phyloP scores from a whole-genome alignment of 2,113 vertebrate species.

The Oostethus manadensis region DNA sequence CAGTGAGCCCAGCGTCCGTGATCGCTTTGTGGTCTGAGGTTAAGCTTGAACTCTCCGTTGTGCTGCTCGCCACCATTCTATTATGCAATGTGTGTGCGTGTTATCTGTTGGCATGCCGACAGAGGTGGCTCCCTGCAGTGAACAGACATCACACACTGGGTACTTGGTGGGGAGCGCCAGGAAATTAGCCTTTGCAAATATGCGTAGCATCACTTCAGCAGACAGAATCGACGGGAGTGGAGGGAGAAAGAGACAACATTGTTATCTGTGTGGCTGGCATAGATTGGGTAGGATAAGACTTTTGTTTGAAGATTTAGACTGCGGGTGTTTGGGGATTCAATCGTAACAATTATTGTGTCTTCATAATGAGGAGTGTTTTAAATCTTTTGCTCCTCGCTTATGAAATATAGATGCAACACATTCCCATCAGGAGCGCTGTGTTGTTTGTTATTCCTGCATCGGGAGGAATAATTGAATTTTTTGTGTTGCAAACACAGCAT shows the following conservation, averaged over 20 bases:
- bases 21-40: constrained; percentile 1
- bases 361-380: constrained; percentile 28
- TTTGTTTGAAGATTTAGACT: constrained; percentile 50
- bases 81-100: constrained; percentile 10
- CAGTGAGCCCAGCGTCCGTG: background rate
- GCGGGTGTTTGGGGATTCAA: constrained; percentile 49
- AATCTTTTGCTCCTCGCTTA: constrained; percentile 42
- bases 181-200: constrained; percentile 47
- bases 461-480: constrained; percentile 50
- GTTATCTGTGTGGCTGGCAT: constrained; percentile 35
- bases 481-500: constrained; percentile 39
- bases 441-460: constrained; percentile 47
- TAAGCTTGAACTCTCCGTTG: background rate
- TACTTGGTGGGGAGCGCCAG: constrained; percentile 18
- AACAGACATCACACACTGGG: constrained; percentile 18
- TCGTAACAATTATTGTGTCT: constrained; percentile 50
- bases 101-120: constrained; percentile 25
- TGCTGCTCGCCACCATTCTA: constrained; percentile 14
- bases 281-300: constrained; percentile 42
- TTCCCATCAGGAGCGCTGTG: constrained; percentile 38
- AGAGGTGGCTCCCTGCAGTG: constrained; percentile 25
- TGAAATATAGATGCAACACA: constrained; percentile 53
- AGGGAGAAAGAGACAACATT: constrained; percentile 21
- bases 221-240: constrained; percentile 8
- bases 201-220: constrained; percentile 44